A percentile compares a stretch with the other conserved stretches of the same genome.
These are phyloP conservation scores for Dromius quadrimaculatus DNA, from an alignment of 2,888 invertebrate genomes.

Conservation along the genomic window DNA sequence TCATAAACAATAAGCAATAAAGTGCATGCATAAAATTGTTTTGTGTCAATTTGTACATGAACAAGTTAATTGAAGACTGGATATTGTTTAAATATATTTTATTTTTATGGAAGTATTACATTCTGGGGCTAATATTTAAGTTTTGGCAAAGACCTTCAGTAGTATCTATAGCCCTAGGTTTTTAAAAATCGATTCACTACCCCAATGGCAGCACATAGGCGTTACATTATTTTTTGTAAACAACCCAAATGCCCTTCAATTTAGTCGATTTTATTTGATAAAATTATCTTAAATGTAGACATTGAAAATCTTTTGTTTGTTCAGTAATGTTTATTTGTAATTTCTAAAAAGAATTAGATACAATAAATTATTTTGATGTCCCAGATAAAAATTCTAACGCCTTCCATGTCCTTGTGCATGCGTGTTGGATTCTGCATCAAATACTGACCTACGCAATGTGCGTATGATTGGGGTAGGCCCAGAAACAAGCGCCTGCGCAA, in stretches of 20 bases:
- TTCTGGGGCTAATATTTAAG: neutral
- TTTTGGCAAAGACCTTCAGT: conserved; percentile 25
- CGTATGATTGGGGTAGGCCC: conserved; percentile 24
- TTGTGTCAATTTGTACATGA: neutral
- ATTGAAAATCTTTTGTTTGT: no score
- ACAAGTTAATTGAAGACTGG: neutral
- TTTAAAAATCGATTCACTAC: conserved; percentile 49
- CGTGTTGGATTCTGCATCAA: conserved; percentile 40
- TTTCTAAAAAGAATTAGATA: no score
- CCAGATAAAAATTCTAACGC: neutral
- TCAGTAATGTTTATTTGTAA: no score
- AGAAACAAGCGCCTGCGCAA: conserved; percentile 32
- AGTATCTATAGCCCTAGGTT: conserved; percentile 43
- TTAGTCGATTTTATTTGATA: neutral
- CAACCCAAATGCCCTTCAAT: neutral
- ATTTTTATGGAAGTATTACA: neutral
- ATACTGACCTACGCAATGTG: conserved; percentile 47
- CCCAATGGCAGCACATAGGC: conserved; percentile 45
- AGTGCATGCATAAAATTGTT: neutral
- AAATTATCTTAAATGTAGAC: no score
- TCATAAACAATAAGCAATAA: no score
- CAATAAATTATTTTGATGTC: neutral
- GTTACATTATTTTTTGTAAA: conserved; percentile 25
- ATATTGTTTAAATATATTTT: neutral
- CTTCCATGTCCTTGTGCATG: conserved; percentile 44